Evolutionary conservation across 1,140 invertebrate genomes (phyloP), one percentile per base, ranked within the genome.

Genomic region (Drosophila miranda): DNA sequence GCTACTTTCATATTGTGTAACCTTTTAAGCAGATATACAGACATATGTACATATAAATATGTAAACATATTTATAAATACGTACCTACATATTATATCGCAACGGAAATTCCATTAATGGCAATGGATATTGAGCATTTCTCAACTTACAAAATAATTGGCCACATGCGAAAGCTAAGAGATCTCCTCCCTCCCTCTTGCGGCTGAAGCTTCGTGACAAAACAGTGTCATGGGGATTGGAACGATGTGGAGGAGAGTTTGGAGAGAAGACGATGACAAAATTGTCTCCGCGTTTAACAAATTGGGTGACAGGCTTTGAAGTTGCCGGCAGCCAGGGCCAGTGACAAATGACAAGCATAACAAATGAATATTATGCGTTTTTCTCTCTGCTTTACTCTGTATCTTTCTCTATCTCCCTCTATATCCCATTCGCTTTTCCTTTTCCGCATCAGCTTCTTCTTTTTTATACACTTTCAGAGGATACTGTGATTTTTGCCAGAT

Each of bases 271-370:
- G 59, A 58, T 68, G 75, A 75, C 66, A 71, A 79, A 75, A 83
- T 81, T 86, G 83, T 62, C 70, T 74, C 49, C 67, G 78, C 78
- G 82, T 87, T 87, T 83, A 89, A 89, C 87, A 89, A 89, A 89
- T 89, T 89, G 78, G 78, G 50, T 80, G 76, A 83, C 64, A 72
- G 60, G 49, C 82, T 89, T 89, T 89, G 87, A 89, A 89, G 75
- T 80, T 68, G 71, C 87, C 87, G 87, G 52, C 57, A 56, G 41
- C 28, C 23, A 26, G 23, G 4, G 23, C 34, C 57, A 60, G 76
- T 74, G 78, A 89, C 87, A 89, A 87, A 87, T 88, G 87, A 89
- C 87, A 89, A 77, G 78, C 87, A 89, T 89, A 80, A 87, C 87
- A 89, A 89, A 89, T 89, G 78, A 82, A 83, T 71, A 86, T 73